These are phyloP conservation scores for Agonum fuliginosum DNA, from an alignment of 2,888 invertebrate genomes.

Conservation along the genomic window DNA sequence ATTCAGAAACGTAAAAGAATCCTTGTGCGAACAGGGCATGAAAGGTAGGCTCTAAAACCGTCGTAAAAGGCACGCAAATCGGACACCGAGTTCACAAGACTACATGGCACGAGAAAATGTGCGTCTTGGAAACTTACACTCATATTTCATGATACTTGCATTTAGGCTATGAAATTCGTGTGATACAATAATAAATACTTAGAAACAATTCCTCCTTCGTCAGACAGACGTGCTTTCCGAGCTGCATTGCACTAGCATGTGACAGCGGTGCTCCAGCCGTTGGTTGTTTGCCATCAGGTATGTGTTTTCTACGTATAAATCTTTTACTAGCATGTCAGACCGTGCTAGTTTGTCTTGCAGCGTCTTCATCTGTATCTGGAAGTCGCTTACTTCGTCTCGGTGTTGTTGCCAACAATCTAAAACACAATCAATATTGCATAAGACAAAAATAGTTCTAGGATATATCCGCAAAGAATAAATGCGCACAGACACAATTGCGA, in stretches of 20 bases:
- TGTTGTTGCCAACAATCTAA: slow-evolving; percentile 76
- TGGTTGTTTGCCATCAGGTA: slow-evolving; percentile 81
- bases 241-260: slow-evolving; percentile 72
- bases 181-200: slow-evolving; percentile 26
- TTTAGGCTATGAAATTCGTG: slow-evolving; percentile 2
- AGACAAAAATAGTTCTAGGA: no score
- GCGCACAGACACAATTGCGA: slow-evolving; percentile 36
- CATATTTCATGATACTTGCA: not conserved
- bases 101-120: slow-evolving; percentile 9
- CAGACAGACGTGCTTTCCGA: slow-evolving; percentile 71
- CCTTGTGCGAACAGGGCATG: no score
- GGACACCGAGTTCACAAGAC: slow-evolving; percentile 24
- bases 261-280: slow-evolving; percentile 76
- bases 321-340: slow-evolving; percentile 86
- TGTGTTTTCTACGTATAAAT: slow-evolving; percentile 90
- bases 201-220: slow-evolving; percentile 58
- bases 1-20: no score
- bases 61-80: slow-evolving; percentile 46
- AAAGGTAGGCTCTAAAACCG: slow-evolving; percentile 51
- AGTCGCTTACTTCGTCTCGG: slow-evolving; percentile 74
- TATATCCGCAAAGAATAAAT: no score
- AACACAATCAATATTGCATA: slow-evolving; percentile 62
- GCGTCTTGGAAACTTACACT: not conserved
- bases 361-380: slow-evolving; percentile 74
- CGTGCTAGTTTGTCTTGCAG: slow-evolving; percentile 78